Percentiles rank a stretch among this genome's conserved stretches.
phyloP scores from a whole-genome alignment of 2,113 vertebrate species.

The Chionomys nivalis region DNA sequence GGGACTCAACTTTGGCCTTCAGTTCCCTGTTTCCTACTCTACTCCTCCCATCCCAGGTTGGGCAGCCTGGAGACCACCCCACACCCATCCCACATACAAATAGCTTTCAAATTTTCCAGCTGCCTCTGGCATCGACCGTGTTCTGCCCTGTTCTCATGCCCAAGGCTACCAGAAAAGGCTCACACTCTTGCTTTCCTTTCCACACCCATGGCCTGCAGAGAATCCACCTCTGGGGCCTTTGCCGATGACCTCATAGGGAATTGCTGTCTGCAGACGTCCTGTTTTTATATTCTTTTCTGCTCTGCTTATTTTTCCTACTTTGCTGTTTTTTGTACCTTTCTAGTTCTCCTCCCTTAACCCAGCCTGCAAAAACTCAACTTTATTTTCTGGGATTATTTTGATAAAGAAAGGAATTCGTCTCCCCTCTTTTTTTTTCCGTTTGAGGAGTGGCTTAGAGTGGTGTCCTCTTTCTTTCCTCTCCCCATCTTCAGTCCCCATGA shows the following conservation, averaged over 20 bases:
- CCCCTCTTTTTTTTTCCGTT: background rate
- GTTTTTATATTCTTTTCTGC: conserved; percentile 65
- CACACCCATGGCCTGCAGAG: background rate
- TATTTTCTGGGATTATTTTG: conserved; percentile 60
- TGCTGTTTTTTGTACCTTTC: conserved; percentile 60
- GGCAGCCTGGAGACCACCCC: background rate
- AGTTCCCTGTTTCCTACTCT: background rate
- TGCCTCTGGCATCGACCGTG: background rate
- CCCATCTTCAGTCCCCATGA: background rate
- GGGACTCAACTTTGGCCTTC: background rate
- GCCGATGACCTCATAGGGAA: conserved; percentile 21
- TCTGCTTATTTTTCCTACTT: conserved; percentile 64
- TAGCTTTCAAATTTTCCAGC: background rate
- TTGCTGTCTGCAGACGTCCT: conserved; percentile 61
- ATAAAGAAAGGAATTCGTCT: background rate
- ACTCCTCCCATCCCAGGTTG: too few relatives aligned
- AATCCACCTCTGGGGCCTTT: background rate
- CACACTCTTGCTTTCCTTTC: background rate
- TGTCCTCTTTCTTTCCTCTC: background rate
- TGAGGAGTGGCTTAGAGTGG: background rate
- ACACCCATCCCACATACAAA: background rate
- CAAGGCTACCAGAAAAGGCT: background rate
- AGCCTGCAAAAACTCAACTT: conserved; percentile 36
- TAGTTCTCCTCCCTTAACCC: background rate
- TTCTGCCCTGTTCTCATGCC: background rate